Evolutionary conservation across 1,140 invertebrate genomes (phyloP), one percentile per base, ranked within the genome.

Genomic region (Drosophila kohkoa): DNA sequence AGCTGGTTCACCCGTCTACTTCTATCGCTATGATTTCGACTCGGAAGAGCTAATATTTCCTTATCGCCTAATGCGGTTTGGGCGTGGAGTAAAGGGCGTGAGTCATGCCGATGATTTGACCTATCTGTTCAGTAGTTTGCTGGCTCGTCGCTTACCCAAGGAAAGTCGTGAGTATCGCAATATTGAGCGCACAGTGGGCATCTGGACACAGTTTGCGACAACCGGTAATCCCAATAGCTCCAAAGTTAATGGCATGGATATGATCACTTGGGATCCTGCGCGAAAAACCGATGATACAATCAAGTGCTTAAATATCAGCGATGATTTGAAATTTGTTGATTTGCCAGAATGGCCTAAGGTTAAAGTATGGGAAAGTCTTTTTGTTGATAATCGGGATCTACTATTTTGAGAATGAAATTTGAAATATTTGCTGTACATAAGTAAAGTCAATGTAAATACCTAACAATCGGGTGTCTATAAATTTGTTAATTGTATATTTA

Each of bases 71-170:
- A 93, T 94, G 81, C 90, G 91, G 2, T 72, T 76, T n/a, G 91
- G 91, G 1, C 90, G 87, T 46, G 90, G 89, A 3, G 78, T 92
- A 0, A 90, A 89, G 57, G 91, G 91, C 16, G 93, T 94, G 0
- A 93, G 93, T 73, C 95, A 96, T 83, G 94, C 93, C 0, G 95
- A 96, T 68, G 95, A 96, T 54, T 55, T 95, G 5, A 94, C 94
- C 45, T 96, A 95, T 89, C 75, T 95, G 16, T 96, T 96, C 76
- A 90, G 92, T 66, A 94, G 92, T 54, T 73, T 86, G 28, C 75
- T 93, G 41, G 93, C 92, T 7, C 77, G 85, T 3, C 93, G 93
- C 46, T 41, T 92, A 82, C 82, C 92, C 20, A 83, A 85, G 16
- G 92, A 89, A 3, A 82, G 90, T 5, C 83, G 76, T 5, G 92